phyloP scores from a whole-genome alignment of 2,797 vertebrate species.

The Peromyscus aztecus region DNA sequence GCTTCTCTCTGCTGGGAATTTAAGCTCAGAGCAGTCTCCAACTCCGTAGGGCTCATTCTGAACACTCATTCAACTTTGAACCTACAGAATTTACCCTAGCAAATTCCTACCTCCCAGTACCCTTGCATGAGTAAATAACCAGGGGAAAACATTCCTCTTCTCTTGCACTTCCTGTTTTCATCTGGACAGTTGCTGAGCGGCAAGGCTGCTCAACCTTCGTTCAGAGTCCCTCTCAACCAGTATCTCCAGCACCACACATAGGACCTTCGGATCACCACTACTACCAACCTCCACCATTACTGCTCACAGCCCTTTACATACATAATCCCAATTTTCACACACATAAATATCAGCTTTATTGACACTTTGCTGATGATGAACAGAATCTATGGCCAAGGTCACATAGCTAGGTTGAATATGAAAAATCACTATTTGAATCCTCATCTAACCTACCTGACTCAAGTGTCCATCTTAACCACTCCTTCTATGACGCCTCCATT shows the following conservation, averaged over 20 bases:
- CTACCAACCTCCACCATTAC: neutral
- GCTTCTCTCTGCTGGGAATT: neutral
- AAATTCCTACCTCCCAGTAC: neutral
- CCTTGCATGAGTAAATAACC: neutral
- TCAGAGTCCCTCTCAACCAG: neutral
- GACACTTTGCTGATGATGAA: neutral
- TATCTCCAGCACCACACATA: neutral
- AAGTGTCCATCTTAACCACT: neutral
- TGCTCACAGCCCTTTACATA: neutral
- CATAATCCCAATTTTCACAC: neutral
- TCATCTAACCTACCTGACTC: neutral
- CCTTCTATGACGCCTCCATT: neutral
- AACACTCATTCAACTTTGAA: neutral
- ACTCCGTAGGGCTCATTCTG: neutral
- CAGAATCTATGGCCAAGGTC: neutral
- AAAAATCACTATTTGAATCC: neutral
- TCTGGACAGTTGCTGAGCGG: neutral
- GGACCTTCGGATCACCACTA: neutral
- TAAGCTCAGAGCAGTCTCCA: neutral
- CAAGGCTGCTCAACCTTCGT: neutral
- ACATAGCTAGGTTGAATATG: neutral
- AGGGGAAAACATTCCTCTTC: neutral
- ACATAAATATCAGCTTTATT: neutral
- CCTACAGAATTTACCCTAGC: neutral
- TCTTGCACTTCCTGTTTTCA: neutral